Percentiles rank a stretch among this genome's conserved stretches.
These are phyloP conservation scores for Puffinus mauretanicus DNA, from an alignment of 2,113 vertebrate species.

Conservation along the genomic window DNA sequence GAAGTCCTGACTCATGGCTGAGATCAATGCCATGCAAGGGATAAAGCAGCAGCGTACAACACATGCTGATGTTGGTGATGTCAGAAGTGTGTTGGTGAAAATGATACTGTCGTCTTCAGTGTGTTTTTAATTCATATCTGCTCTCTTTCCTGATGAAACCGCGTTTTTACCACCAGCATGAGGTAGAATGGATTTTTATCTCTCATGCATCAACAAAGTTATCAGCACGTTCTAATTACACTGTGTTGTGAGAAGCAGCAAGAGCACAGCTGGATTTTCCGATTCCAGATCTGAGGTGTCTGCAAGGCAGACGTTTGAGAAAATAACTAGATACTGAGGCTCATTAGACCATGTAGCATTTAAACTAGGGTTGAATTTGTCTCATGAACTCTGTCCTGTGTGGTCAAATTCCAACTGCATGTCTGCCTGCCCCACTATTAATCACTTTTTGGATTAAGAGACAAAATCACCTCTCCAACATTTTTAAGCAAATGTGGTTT, in stretches of 20 bases:
- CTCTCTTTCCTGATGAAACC: slow-evolving; percentile 45
- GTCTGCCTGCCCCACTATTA: slow-evolving; percentile 50
- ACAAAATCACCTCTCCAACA: slow-evolving; percentile 63
- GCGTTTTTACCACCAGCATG: slow-evolving; percentile 39
- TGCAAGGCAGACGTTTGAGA: slow-evolving; percentile 25
- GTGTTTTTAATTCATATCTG: slow-evolving; percentile 47
- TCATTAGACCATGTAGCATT: slow-evolving; percentile 53
- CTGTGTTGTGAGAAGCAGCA: slow-evolving; percentile 55
- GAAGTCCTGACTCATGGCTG: neutral
- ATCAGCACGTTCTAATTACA: slow-evolving; percentile 63
- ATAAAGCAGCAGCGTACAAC: neutral
- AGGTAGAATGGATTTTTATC: slow-evolving; percentile 60
- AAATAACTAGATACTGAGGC: slow-evolving; percentile 41
- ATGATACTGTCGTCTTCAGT: neutral
- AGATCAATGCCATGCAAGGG: neutral
- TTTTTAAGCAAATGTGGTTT: slow-evolving; percentile 34
- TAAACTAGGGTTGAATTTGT: slow-evolving; percentile 40
- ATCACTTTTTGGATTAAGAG: slow-evolving; percentile 55
- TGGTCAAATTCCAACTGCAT: slow-evolving; percentile 54
- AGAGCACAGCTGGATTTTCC: slow-evolving; percentile 59
- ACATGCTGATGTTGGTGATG: neutral
- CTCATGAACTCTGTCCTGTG: slow-evolving; percentile 54
- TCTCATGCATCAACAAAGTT: slow-evolving; percentile 51
- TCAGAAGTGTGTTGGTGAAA: neutral
- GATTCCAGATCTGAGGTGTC: slow-evolving; percentile 43